These are phyloP conservation scores for Dorcus hopei DNA, from an alignment of 2,888 invertebrate genomes.

Conservation along the genomic window DNA sequence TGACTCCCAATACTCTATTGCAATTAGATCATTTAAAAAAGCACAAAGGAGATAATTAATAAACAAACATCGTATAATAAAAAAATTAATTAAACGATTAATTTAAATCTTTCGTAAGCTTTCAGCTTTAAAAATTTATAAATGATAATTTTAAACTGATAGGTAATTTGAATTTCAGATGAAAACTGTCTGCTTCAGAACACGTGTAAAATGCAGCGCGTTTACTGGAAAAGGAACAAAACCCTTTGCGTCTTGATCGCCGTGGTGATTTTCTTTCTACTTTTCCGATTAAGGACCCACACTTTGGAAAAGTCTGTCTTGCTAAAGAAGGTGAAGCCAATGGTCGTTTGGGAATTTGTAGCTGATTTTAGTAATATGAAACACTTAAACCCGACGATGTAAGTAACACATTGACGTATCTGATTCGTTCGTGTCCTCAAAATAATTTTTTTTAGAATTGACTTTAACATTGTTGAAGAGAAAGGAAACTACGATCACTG, in stretches of 20 bases:
- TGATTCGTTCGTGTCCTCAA: too few relatives aligned
- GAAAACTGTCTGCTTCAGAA: too few relatives aligned
- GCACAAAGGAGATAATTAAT: too few relatives aligned
- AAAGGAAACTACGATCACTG: constrained; percentile 66
- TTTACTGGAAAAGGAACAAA: constrained; percentile 41
- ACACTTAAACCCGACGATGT: constrained; percentile 70
- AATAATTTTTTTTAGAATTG: constrained; percentile 47
- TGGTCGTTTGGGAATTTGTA: constrained; percentile 69
- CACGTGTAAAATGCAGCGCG: constrained; percentile 32
- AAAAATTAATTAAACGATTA: too few relatives aligned
- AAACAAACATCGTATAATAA: too few relatives aligned
- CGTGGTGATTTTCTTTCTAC: constrained; percentile 35
- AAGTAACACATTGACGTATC: constrained; percentile 41
- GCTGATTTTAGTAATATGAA: constrained; percentile 73
- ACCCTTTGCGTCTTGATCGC: constrained; percentile 29
- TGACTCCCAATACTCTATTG: too few relatives aligned
- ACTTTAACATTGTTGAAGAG: constrained; percentile 62
- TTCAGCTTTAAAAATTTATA: too few relatives aligned
- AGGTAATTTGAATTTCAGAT: too few relatives aligned
- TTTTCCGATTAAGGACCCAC: constrained; percentile 41
- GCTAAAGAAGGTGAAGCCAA: constrained; percentile 57
- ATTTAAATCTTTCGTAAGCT: too few relatives aligned
- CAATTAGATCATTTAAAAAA: too few relatives aligned
- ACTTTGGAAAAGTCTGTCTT: constrained; percentile 51
- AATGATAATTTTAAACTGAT: too few relatives aligned